phyloP scores from a whole-genome alignment of 2,888 invertebrate species.

The Acrobasis consociella region DNA sequence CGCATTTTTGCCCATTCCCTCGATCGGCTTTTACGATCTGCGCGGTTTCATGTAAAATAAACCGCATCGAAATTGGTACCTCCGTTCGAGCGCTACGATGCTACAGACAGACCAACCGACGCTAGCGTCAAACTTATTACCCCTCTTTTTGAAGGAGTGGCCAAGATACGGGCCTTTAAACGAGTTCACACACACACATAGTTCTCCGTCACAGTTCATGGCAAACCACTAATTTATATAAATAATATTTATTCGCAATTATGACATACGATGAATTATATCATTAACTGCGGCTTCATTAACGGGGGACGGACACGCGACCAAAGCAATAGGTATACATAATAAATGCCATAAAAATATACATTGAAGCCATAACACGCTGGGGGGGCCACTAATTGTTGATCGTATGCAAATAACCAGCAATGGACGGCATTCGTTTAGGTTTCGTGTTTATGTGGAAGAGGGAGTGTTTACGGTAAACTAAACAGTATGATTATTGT shows the following conservation, averaged over 20 bases:
- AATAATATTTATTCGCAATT: constrained; percentile 1
- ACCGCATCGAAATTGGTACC: no score
- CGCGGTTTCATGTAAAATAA: no score
- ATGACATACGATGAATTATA: not conserved
- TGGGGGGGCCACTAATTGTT: constrained; percentile 74
- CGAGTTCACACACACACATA: no score
- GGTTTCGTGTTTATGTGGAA: constrained; percentile 8
- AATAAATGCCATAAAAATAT: constrained; percentile 57
- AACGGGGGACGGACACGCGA: constrained; percentile 54
- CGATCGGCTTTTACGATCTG: no score
- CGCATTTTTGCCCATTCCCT: no score
- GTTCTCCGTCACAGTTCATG: no score
- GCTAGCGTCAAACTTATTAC: no score
- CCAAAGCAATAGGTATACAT: constrained; percentile 58
- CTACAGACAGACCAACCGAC: no score
- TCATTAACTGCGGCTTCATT: constrained; percentile 13
- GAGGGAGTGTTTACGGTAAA: not conserved
- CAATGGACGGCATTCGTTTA: constrained; percentile 12
- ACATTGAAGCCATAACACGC: constrained; percentile 51
- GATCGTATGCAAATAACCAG: constrained; percentile 64
- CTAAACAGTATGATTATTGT: not conserved
- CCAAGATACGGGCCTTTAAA: no score
- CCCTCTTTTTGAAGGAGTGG: no score
- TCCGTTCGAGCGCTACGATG: no score
- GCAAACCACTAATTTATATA: not conserved